Evolutionary conservation across 2,113 vertebrate genomes (phyloP), one percentile per base, ranked within the genome.

Genomic region (Microtus oregoni): DNA sequence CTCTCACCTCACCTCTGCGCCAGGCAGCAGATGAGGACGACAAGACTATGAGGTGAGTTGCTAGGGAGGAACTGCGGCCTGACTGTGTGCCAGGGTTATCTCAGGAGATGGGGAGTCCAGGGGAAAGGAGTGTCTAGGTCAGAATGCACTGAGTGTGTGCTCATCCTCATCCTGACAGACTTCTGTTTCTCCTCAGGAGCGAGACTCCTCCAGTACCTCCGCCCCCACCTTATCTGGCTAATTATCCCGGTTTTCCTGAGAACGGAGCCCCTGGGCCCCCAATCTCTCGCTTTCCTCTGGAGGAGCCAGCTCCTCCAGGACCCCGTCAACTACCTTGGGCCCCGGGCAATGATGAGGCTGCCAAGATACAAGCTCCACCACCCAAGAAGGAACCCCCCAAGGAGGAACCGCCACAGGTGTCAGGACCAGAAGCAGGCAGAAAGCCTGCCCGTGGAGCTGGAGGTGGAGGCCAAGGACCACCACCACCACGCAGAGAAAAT

Each of bases 121-220:
- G 12, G 30, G 22, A 52, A 52, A 73, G 28, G 20, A 55, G 86
- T 19, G 9, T 24, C 8, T 41, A 17, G 38, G 5, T 72, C 3
- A 24, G 32, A 12, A 65, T 70, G 52, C 50, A 38, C n/a, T 19
- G 8, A 55, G 1, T 86, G 85, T 50, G 15, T 14, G 2, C 0
- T 82, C 50, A 72, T 87, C 1, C 1, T 86, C 0, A 0, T 72
- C 55, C n/a, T 76, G 10, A 85, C 63, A 67, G 87, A 32, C 7
- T 87, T 96, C 38, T 92, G n/a, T 95, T 52, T 88, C 22, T 89
- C 61, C 95, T 50, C 95, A 99, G 99, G 98, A 99, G 99, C 3
- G 99, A 99, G 96, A 99, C 99, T 13, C 99, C 99, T 95, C 99
- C 99, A 13, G 98, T 98, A 30, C 99, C 99, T 88, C 96, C 98